Evolutionary conservation across 2,797 vertebrate species (phyloP), one percentile per base, ranked within the genome.

Genomic region (Florisuga fusca): DNA sequence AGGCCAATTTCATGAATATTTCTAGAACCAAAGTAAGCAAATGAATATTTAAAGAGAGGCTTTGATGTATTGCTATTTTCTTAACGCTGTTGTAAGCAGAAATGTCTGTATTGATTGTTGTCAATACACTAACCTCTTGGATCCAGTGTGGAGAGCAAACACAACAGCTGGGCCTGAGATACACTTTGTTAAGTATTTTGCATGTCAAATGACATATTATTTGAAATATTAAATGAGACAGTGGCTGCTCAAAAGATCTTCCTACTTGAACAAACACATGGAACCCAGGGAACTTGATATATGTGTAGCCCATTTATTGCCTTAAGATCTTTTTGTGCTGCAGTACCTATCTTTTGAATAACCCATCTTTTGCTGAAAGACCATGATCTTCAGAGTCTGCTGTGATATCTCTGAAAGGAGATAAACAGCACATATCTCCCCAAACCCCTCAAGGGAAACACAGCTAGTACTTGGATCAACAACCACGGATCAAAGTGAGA

Each of bases 151-250:
- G 46, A 85, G 15, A 91, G 19, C 12, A 78, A 45, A 48, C 2
- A 38, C 13, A 33, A 29, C 41, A 81, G 12, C n/a, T 68, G 61
- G 48, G 55, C 14, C 34, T 31, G 10, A 81, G 23, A 77, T 12
- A 66, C 19, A 25, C 6, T 82, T 77, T 34, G 23, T 59, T 20
- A 57, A 74, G 41, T 41, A 46, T 23, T 62, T 83, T 62, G 46
- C 22, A 15, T 27, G 33, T 57, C 64, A 85, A 45, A 50, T 23
- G n/a, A 58, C 12, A 18, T 36, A 12, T 72, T 68, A 86, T 75
- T 94, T 91, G 66, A 72, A 86, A 68, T 78, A 86, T 58, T 46
- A 84, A 75, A 73, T 15, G 29, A 90, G 84, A 81, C 11, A 62
- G n/a, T 38, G 68, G 43, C 63, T 62, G 9, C 62, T 76, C 62